phyloP scores from a whole-genome alignment of 2,113 vertebrate species.

The Beaufortia kweichowensis region DNA sequence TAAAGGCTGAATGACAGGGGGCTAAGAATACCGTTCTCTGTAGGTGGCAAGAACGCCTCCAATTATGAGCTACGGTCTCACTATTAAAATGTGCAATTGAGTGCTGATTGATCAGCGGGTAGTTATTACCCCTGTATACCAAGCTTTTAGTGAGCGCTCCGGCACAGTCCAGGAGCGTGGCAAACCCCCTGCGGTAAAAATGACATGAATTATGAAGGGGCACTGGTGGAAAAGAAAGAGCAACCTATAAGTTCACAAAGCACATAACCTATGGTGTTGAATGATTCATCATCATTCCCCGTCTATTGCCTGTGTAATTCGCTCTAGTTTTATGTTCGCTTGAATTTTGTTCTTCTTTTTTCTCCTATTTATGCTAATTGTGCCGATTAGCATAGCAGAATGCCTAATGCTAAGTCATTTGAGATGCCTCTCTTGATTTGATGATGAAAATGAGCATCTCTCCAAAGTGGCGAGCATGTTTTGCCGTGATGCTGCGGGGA shows the following conservation, averaged over 20 bases:
- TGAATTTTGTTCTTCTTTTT: not conserved
- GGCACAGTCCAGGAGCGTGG: not conserved
- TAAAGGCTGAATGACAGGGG: not conserved
- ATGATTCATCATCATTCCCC: conserved; percentile 27
- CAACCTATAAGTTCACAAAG: conserved; percentile 14
- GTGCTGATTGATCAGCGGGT: conserved; percentile 25
- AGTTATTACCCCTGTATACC: conserved; percentile 34
- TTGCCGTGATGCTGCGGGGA: not conserved
- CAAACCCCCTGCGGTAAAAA: not conserved
- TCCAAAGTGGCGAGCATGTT: not conserved
- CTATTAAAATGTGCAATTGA: conserved; percentile 53
- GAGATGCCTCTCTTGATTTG: conserved; percentile 37
- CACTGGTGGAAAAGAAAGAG: conserved; percentile 10
- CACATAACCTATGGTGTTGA: conserved; percentile 12
- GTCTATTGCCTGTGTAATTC: conserved; percentile 1
- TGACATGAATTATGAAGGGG: conserved; percentile 32
- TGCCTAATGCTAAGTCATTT: conserved; percentile 22
- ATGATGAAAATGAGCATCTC: conserved; percentile 35
- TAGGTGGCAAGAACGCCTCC: conserved; percentile 37
- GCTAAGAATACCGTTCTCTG: conserved; percentile 41
- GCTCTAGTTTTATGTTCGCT: not conserved
- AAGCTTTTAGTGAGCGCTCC: conserved; percentile 43
- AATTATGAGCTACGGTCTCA: conserved; percentile 46
- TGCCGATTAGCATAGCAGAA: conserved; percentile 34
- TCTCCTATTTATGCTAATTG: conserved; percentile 37